These are phyloP conservation scores for Drosophila sordidula DNA, from an alignment of 2,888 invertebrate genomes.

Conservation along the genomic window DNA sequence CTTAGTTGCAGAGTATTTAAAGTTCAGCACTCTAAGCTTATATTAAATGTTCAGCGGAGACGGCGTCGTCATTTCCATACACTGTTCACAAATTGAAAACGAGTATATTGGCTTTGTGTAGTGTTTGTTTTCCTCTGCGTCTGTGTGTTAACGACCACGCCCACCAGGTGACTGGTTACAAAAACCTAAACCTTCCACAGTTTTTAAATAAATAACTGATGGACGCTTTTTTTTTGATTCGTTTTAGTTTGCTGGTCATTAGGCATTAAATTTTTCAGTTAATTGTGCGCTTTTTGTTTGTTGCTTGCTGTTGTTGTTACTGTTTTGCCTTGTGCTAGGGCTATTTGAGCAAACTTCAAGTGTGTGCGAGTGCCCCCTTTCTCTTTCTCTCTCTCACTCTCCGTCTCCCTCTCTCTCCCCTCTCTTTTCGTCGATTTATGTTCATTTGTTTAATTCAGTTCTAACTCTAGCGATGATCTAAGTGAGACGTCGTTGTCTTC, in stretches of 20 bases:
- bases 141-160: no score
- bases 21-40: no score
- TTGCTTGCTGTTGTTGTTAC: conserved; percentile 26
- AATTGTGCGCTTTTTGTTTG: conserved; percentile 42
- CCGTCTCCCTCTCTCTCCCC: background rate
- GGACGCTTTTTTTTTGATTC: conserved; percentile 24
- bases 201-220: no score
- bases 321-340: conserved; percentile 24
- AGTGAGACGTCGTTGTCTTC: conserved; percentile 69
- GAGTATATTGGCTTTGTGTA: no score
- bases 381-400: background rate
- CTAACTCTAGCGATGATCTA: conserved; percentile 84
- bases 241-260: conserved; percentile 61
- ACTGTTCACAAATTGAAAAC: no score
- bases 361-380: conserved; percentile 6
- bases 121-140: no score
- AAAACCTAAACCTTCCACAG: no score
- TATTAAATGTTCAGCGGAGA: no score
- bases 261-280: conserved; percentile 54
- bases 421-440: conserved; percentile 32
- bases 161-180: no score
- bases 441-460: conserved; percentile 75
- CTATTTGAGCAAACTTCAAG: conserved; percentile 27
- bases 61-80: no score
- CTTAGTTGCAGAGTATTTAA: no score